Evolutionary conservation across 2,797 vertebrate genomes (phyloP).

Genomic region (Cuculus canorus): DNA sequence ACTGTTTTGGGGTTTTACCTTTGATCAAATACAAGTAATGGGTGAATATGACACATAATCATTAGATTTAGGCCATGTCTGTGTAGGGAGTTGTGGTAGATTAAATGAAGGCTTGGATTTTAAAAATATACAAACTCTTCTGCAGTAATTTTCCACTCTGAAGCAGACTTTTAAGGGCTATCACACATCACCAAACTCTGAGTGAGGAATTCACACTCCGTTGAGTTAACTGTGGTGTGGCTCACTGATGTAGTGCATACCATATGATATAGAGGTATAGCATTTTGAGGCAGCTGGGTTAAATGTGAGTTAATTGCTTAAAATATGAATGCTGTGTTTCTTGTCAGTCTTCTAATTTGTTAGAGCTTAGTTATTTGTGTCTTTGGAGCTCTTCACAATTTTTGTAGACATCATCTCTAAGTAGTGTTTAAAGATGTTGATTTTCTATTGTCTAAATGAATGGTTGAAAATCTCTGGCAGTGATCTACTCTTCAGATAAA

Average conservation of each 20-base stretch:
- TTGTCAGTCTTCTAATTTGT: neutral
- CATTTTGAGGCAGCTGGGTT: neutral
- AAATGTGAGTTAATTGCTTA: slow-evolving; percentile 10
- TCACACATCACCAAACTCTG: neutral
- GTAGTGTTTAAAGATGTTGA: neutral
- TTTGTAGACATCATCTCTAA: neutral
- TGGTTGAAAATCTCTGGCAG: neutral
- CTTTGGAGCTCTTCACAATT: neutral
- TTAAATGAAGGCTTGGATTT: neutral
- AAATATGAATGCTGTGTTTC: neutral
- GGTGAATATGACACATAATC: neutral
- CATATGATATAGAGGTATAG: neutral
- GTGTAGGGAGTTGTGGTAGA: accelerated
- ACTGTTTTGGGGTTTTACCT: neutral
- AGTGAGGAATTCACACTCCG: neutral
- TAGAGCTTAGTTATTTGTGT: neutral
- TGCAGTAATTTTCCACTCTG: neutral
- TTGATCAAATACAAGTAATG: neutral
- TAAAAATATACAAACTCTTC: neutral
- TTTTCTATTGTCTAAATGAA: neutral
- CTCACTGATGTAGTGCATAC: neutral
- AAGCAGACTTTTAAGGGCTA: neutral
- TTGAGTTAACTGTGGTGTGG: neutral
- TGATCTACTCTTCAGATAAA: neutral
- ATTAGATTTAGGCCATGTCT: neutral